Evolutionary conservation across 2,113 vertebrate genomes (phyloP).

Genomic region (Mus musculus): GRCm39 chr2:31146001-31146500

Average conservation of each 20-base stretch:
- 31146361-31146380: not conserved
- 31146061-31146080: not conserved
- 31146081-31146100: not conserved
- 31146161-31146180: not conserved
- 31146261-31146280: slow-evolving; percentile 4
- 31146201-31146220: not conserved
- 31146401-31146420: not conserved
- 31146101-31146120: not conserved
- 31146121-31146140: slow-evolving; percentile 69
- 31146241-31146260: not conserved
- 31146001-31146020: not conserved
- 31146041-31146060: not conserved
- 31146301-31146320: not conserved
- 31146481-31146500: not conserved
- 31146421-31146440: too few species aligned
- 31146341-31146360: slow-evolving; percentile 35
- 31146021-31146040: not conserved
- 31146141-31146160: slow-evolving; percentile 69
- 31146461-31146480: not conserved
- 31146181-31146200: not conserved
- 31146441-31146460: accelerated
- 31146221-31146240: not conserved
- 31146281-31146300: slow-evolving; percentile 44
- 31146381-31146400: too few species aligned
- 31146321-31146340: not conserved